Base-by-base conservation (phyloP, 2,888 invertebrate species). In the Crepidodera aurea region DNA sequence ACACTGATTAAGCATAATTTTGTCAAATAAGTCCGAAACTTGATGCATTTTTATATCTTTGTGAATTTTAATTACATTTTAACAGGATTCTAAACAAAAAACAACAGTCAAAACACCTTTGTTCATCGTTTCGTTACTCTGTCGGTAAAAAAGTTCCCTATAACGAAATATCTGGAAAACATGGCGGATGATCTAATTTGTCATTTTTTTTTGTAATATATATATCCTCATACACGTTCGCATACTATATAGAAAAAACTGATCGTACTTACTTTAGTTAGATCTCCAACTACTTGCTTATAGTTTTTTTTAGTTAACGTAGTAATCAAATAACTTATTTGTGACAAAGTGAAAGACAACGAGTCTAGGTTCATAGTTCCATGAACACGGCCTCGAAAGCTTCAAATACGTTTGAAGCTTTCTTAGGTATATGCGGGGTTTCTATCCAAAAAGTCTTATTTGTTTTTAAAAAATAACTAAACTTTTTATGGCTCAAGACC, bases 281-380 rank as follows among this genome's bases (percentile, higher is more conserved):
- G 88, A 85, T 94, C 94, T 83, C 90, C 90, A 83, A 90, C 89
- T 82, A 90, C 92, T 83, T 93, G 90, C 85, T 93, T 92, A 85
- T 90, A 93, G 86, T 96, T 96, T 87, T 94, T 95, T 89, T 96
- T 96, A 83, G 88, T 94, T 86, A 96, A 89, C 87, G 92, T 93
- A 84, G 90, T 89, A 88, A 96, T 93, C 86, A 96, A 92, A 90
- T 92, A 92, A 91, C 92, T 93, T 87, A 97, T 96, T 91, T 96
- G 95, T 89, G 94, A 93, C 91, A 96, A 91, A 89, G 96, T 93
- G 91, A 95, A 93, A 88, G 93, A 94, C 89, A 95, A 90, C 89
- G 96, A 92, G 90, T 96, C 96, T 90, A 96, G 94, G 93, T 94
- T 94, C 95, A 95, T 95, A 94, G 92, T 94, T 94, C 93, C 93